Evolutionary conservation across 2,113 vertebrate genomes (phyloP).

Genomic region (Heloderma charlesbogerti): DNA sequence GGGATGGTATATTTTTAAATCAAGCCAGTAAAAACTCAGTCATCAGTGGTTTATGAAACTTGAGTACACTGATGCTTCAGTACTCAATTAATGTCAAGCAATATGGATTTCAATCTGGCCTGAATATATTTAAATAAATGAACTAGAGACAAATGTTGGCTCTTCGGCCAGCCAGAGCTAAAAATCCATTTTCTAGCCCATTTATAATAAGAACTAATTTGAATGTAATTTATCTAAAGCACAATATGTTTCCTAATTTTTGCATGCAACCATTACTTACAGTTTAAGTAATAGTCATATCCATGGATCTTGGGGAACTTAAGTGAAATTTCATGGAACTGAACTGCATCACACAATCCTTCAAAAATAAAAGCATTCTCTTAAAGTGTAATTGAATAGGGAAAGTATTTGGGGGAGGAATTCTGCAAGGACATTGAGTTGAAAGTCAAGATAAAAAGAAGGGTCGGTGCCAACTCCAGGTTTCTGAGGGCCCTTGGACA

Average conservation of each 20-base stretch:
- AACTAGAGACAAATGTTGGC: conserved; percentile 83
- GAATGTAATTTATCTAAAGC: conserved; percentile 83
- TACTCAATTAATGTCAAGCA: conserved; percentile 84
- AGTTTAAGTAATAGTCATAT: conserved; percentile 84
- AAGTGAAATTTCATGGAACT: conserved; percentile 81
- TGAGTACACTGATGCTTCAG: conserved; percentile 73
- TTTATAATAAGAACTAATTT: conserved; percentile 84
- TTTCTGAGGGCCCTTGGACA: no score
- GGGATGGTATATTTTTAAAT: conserved; percentile 73
- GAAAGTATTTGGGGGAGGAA: background rate
- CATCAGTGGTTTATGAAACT: conserved; percentile 76
- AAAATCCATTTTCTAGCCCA: conserved; percentile 84
- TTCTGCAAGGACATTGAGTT: background rate
- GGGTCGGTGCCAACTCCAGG: background rate
- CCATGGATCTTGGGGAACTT: conserved; percentile 75
- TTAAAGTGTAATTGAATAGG: conserved; percentile 72
- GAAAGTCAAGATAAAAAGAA: conserved; percentile 26
- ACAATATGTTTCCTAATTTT: conserved; percentile 80
- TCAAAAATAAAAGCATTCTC: conserved; percentile 80
- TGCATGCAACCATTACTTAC: conserved; percentile 79
- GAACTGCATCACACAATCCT: conserved; percentile 76
- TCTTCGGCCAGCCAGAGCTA: conserved; percentile 80
- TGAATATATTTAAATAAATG: conserved; percentile 86
- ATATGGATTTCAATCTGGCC: conserved; percentile 86
- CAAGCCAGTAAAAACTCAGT: conserved; percentile 73